These are phyloP conservation scores for Marmota monax DNA, from an alignment of 2,113 vertebrate genomes.

Conservation along the genomic window DNA sequence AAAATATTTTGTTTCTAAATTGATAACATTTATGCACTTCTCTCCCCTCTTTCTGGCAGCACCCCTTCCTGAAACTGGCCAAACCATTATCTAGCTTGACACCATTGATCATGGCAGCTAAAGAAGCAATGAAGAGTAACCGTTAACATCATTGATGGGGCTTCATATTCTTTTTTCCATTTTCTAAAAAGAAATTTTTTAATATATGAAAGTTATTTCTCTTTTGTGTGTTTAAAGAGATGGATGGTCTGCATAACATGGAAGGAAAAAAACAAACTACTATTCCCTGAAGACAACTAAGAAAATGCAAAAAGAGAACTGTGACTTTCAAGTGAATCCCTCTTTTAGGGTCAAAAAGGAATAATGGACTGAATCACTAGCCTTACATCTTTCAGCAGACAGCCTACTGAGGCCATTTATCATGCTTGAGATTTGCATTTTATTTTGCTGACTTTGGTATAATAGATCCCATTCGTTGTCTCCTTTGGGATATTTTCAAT, in stretches of 20 bases:
- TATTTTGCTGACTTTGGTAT: slow-evolving; percentile 82
- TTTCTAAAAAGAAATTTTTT: slow-evolving; percentile 88
- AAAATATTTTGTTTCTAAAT: slow-evolving; percentile 34
- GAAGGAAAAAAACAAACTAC: slow-evolving; percentile 78
- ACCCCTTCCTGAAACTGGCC: slow-evolving; percentile 98
- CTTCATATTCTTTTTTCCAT: slow-evolving; percentile 75
- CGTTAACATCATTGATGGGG: slow-evolving; percentile 89
- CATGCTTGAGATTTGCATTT: slow-evolving; percentile 79
- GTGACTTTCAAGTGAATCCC: slow-evolving; percentile 76
- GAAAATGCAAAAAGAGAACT: slow-evolving; percentile 69
- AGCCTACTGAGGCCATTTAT: slow-evolving; percentile 81
- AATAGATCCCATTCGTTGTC: slow-evolving; percentile 81
- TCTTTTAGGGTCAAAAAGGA: slow-evolving; percentile 83
- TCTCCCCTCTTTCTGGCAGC: slow-evolving; percentile 87
- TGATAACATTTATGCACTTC: not conserved
- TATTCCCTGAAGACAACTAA: slow-evolving; percentile 81
- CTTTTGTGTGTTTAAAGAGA: slow-evolving; percentile 73
- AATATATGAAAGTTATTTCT: slow-evolving; percentile 89
- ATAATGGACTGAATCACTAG: slow-evolving; percentile 83
- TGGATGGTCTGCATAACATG: slow-evolving; percentile 69
- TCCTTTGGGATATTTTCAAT: slow-evolving; percentile 83
- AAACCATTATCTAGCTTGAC: slow-evolving; percentile 99
- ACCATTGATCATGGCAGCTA: slow-evolving; percentile 98
- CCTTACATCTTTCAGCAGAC: slow-evolving; percentile 71
- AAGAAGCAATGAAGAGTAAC: slow-evolving; percentile 99